Conservation (phyloP, 2,888 invertebrate genomes). For the Sycophila texana region DNA sequence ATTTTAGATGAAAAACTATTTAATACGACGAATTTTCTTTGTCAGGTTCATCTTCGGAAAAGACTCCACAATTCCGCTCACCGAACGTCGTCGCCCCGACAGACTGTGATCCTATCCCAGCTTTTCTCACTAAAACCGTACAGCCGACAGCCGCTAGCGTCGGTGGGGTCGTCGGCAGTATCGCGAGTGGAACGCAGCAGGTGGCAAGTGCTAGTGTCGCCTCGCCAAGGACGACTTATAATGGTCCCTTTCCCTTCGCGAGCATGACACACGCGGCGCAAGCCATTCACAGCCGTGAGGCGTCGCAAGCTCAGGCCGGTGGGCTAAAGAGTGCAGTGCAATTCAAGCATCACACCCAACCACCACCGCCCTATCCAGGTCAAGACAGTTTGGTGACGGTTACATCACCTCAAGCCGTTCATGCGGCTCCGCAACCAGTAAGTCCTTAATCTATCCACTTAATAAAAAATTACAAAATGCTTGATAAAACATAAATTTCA, state of each 20-base stretch:
- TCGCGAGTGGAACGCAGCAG: constrained; percentile 62
- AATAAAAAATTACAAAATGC: no score
- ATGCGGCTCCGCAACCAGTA: constrained; percentile 52
- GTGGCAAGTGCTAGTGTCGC: constrained; percentile 72
- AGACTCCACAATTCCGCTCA: constrained; percentile 81
- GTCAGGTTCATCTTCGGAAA: constrained; percentile 69
- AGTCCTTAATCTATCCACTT: constrained; percentile 4
- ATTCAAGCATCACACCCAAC: constrained; percentile 73
- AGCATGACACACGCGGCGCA: constrained; percentile 92
- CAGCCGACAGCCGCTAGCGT: constrained; percentile 66
- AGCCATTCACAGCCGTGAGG: constrained; percentile 86
- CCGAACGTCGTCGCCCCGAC: constrained; percentile 93
- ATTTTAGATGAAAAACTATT: no score
- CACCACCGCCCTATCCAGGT: constrained; percentile 76
- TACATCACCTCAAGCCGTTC: constrained; percentile 69
- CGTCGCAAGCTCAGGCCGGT: constrained; percentile 65
- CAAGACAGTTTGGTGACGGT: constrained; percentile 72
- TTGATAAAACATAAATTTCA: no score
- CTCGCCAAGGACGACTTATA: constrained; percentile 75
- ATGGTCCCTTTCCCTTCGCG: constrained; percentile 88
- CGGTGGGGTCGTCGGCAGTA: constrained; percentile 64
- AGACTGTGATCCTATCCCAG: constrained; percentile 82
- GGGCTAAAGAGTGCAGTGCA: constrained; percentile 62
- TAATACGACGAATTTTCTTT: background rate
- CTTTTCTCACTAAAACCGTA: constrained; percentile 71